Conservation (phyloP, 2,888 invertebrate genomes). For the Cephonodes hylas region DNA sequence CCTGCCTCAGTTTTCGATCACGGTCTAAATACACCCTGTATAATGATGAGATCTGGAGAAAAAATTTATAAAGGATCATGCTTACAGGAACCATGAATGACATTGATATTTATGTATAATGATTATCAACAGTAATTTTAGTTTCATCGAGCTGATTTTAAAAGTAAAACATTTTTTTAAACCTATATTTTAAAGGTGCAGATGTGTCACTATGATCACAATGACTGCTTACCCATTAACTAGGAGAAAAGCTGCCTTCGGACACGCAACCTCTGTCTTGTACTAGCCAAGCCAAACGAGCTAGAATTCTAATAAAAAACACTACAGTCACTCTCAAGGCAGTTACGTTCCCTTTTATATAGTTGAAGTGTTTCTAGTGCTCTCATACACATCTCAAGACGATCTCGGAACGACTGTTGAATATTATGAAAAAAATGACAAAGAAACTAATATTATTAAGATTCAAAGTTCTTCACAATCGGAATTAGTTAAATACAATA, state of each 20-base stretch:
- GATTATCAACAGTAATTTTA: too few species aligned
- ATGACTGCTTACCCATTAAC: not conserved
- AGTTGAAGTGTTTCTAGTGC: not conserved
- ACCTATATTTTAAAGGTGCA: not conserved
- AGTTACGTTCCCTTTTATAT: not conserved
- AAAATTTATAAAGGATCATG: too few species aligned
- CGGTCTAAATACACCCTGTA: too few species aligned
- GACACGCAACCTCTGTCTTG: not conserved
- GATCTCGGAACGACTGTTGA: not conserved
- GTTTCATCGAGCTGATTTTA: too few species aligned
- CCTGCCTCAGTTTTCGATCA: too few species aligned
- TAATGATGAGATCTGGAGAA: too few species aligned
- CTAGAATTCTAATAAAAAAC: slow-evolving; percentile 8
- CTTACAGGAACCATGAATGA: too few species aligned
- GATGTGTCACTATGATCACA: not conserved
- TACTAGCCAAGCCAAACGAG: not conserved
- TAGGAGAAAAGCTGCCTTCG: not conserved
- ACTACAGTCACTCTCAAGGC: not conserved
- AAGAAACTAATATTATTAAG: not conserved
- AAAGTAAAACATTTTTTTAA: not conserved
- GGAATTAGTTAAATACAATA: not conserved
- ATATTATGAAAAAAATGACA: not conserved
- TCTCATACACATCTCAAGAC: not conserved
- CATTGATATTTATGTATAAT: too few species aligned
- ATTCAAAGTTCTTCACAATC: not conserved